Evolutionary conservation across 2,113 vertebrate species (phyloP).

Genomic region (Stegostoma tigrinum): DNA sequence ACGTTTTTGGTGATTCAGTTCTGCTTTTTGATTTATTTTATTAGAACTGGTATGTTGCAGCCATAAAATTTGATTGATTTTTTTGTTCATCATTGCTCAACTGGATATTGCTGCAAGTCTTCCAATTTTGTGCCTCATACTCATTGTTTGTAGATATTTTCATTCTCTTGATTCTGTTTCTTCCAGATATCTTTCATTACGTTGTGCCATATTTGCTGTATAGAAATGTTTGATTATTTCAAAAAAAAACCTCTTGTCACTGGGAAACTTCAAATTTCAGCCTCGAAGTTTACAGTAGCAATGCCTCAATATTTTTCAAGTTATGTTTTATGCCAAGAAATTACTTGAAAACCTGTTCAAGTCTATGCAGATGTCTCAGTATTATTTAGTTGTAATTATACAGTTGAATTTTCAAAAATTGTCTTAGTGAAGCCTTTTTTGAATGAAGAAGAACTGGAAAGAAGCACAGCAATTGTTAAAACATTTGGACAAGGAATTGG

Average conservation of each 20-base stretch:
- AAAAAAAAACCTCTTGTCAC: neutral
- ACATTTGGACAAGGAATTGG: constrained; percentile 77
- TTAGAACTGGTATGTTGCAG: neutral
- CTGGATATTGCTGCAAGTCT: neutral
- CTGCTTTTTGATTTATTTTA: neutral
- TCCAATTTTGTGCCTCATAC: neutral
- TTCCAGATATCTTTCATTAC: neutral
- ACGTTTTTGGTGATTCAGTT: neutral
- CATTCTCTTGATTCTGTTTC: neutral
- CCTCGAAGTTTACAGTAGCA: neutral
- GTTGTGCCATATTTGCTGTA: neutral
- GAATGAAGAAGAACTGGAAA: constrained; percentile 68
- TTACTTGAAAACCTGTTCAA: neutral
- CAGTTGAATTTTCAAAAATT: constrained; percentile 33
- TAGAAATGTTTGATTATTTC: neutral
- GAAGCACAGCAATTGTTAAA: constrained; percentile 66
- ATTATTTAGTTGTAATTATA: neutral
- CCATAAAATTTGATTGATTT: neutral
- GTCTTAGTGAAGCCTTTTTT: constrained; percentile 80
- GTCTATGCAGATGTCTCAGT: neutral
- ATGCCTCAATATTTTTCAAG: neutral
- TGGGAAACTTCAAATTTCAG: neutral
- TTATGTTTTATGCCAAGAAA: neutral
- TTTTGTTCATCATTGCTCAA: neutral
- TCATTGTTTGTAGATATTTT: neutral